Percentiles rank a stretch among this genome's conserved stretches.
Conservation (phyloP, 2,113 vertebrate genomes). For the Seriola rivoliana region DNA sequence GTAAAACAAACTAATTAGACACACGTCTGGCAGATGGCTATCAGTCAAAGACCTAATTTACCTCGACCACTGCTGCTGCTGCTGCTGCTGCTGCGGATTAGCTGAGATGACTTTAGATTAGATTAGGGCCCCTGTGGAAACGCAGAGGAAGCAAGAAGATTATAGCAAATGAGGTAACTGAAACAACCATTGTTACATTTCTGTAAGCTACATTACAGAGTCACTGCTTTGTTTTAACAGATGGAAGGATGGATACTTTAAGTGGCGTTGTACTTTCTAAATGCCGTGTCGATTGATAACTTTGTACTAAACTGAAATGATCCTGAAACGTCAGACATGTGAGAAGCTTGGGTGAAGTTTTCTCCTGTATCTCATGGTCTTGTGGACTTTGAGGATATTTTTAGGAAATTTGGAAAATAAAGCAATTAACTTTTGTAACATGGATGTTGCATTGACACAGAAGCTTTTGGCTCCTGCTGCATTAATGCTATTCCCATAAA, state of each 20-base stretch:
- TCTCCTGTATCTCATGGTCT: neutral
- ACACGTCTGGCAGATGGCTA: slow-evolving; percentile 53
- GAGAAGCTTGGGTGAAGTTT: neutral
- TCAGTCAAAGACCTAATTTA: slow-evolving; percentile 67
- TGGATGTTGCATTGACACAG: too few species aligned
- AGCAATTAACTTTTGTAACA: too few species aligned
- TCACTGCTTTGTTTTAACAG: slow-evolving; percentile 20
- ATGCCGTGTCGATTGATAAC: neutral
- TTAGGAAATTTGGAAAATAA: too few species aligned
- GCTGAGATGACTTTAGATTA: slow-evolving; percentile 72
- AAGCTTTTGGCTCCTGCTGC: too few species aligned
- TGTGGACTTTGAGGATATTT: neutral
- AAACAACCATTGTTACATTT: slow-evolving; percentile 64
- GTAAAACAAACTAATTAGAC: slow-evolving; percentile 67
- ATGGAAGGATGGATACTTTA: slow-evolving; percentile 5
- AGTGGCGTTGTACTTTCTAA: neutral
- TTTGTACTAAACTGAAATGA: neutral
- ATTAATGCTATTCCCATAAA: too few species aligned
- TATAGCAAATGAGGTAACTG: slow-evolving; percentile 70
- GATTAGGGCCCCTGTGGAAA: slow-evolving; percentile 71
- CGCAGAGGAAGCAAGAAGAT: slow-evolving; percentile 69
- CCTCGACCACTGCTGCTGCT: slow-evolving; percentile 52
- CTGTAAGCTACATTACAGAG: neutral
- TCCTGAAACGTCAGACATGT: neutral
- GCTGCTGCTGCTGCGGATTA: slow-evolving; percentile 62